phyloP scores from a whole-genome alignment of 2,113 vertebrate genomes.

The Crotalus helleri region DNA sequence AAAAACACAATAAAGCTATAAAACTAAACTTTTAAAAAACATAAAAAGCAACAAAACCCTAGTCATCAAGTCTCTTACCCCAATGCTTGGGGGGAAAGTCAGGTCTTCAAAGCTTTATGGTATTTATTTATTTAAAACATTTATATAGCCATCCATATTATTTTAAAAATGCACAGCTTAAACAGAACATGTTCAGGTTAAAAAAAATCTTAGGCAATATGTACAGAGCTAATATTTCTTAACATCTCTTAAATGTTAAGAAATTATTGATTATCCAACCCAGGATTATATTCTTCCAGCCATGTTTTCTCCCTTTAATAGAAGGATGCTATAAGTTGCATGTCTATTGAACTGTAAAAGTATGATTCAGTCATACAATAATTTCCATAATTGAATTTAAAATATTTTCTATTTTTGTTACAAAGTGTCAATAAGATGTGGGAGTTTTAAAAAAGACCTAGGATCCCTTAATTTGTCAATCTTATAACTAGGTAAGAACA shows the following conservation, averaged over 20 bases:
- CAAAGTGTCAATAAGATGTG: not conserved
- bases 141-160: not conserved
- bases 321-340: not conserved
- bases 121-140: no score
- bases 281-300: not conserved
- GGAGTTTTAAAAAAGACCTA: not conserved
- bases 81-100: no score
- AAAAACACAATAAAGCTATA: no score
- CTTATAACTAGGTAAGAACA: not conserved
- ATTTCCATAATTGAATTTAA: not conserved
- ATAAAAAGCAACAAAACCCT: no score
- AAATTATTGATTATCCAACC: no score
- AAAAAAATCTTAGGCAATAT: not conserved
- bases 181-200: not conserved
- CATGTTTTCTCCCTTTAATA: not conserved
- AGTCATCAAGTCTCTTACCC: no score
- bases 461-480: not conserved
- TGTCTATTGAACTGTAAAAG: not conserved
- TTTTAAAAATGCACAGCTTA: not conserved
- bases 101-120: no score
- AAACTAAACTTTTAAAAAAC: no score
- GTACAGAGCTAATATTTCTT: not conserved
- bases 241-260: not conserved
- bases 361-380: not conserved
- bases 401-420: not conserved